Evolutionary conservation across 1,140 invertebrate genomes (phyloP).

Genomic region (Cydia pomonella): DNA sequence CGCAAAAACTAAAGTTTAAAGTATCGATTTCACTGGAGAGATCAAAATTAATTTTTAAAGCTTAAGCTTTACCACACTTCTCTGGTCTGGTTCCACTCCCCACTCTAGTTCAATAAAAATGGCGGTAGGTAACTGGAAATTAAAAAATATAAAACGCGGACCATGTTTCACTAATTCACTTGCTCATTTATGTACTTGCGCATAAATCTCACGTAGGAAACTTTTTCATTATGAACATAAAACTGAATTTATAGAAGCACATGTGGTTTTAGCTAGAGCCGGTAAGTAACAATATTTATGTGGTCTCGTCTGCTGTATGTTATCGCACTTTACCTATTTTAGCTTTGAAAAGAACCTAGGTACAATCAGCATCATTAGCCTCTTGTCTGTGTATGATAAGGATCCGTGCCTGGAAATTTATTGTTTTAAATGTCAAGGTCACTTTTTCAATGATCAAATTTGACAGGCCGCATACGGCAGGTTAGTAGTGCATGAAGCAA

Average conservation of each 20-base stretch:
- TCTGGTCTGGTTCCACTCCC: neutral
- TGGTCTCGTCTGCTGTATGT: neutral
- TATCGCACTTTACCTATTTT: neutral
- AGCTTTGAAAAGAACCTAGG: neutral
- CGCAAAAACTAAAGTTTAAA: no score
- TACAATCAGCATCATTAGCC: no score
- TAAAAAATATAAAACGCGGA: conserved; percentile 4
- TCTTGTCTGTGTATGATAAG: no score
- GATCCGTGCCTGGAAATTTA: no score
- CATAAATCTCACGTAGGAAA: conserved; percentile 16
- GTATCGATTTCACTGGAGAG: neutral
- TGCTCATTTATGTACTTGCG: neutral
- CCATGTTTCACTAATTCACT: conserved; percentile 16
- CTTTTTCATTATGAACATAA: conserved; percentile 4
- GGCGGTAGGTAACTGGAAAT: neutral
- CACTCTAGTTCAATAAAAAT: neutral
- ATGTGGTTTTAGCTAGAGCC: neutral
- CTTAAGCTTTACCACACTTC: neutral
- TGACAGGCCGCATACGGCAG: no score
- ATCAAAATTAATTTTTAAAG: no score
- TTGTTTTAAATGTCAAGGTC: no score
- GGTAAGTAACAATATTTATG: conserved; percentile 5
- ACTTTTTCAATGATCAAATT: no score
- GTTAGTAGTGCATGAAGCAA: no score
- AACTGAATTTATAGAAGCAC: conserved; percentile 4